Evolutionary conservation across 1,140 invertebrate species (phyloP).

Genomic region (Drosophila sp.): DNA sequence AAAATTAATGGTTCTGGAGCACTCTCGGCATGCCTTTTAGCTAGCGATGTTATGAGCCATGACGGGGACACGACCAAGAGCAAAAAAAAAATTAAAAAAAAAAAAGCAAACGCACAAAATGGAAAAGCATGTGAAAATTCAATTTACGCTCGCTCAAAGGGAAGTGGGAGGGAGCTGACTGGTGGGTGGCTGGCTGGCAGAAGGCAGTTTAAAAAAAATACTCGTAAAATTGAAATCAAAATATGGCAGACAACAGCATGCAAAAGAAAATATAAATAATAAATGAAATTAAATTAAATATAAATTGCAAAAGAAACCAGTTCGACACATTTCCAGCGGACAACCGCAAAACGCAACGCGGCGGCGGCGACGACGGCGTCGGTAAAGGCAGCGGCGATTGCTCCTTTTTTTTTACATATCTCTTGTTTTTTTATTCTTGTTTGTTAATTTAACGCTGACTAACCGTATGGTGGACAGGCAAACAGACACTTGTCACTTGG

Average conservation of each 20-base stretch:
- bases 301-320: constrained; percentile 35
- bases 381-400: background rate
- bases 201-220: background rate
- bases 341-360: constrained; percentile 29
- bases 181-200: background rate
- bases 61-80: constrained; percentile 8
- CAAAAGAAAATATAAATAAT: constrained; percentile 36
- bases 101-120: constrained; percentile 13
- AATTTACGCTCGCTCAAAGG: constrained; percentile 55
- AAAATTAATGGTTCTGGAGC: constrained; percentile 55
- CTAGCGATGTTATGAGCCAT: constrained; percentile 32
- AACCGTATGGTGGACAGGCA: constrained; percentile 45
- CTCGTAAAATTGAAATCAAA: constrained; percentile 63
- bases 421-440: background rate
- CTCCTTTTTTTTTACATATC: background rate
- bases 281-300: constrained; percentile 29
- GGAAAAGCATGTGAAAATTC: constrained; percentile 58
- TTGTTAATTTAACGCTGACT: constrained; percentile 36
- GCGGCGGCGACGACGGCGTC: background rate
- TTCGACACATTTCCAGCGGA: constrained; percentile 16
- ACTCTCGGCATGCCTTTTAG: background rate
- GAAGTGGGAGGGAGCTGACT: background rate
- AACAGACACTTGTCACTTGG: constrained; percentile 8
- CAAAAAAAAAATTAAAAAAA: constrained; percentile 17
- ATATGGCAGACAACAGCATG: constrained; percentile 26